These are phyloP conservation scores for Drosophila sordidula DNA, from an alignment of 2,888 invertebrate genomes.

Conservation along the genomic window DNA sequence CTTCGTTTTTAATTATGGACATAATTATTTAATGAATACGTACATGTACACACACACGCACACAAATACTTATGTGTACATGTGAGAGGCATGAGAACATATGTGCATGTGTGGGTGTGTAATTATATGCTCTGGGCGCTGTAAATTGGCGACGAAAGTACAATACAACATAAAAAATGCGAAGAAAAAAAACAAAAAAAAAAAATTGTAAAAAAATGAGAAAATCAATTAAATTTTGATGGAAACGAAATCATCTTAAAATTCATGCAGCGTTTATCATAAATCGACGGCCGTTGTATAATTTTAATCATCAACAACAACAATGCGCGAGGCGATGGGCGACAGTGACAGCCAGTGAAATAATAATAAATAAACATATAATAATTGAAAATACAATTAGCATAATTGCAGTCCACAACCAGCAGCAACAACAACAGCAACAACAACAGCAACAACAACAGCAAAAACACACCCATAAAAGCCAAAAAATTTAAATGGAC, in stretches of 20 bases:
- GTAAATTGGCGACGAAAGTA: conserved; percentile 53
- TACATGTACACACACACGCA: conserved; percentile 19
- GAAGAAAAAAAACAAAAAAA: conserved; percentile 8
- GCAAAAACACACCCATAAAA: conserved; percentile 31
- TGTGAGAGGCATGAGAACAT: conserved; percentile 14
- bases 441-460: conserved; percentile 5
- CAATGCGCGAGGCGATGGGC: conserved; percentile 16
- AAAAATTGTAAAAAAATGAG: conserved; percentile 17
- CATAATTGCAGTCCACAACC: conserved; percentile 65
- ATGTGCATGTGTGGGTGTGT: conserved; percentile 51
- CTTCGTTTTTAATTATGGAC: conserved; percentile 71
- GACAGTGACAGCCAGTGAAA: conserved; percentile 44
- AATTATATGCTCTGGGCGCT: conserved; percentile 62
- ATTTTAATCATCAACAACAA: conserved; percentile 68
- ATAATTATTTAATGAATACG: conserved; percentile 76
- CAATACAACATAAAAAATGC: conserved; percentile 12
- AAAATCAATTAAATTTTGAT: conserved; percentile 77
- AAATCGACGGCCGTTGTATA: conserved; percentile 69
- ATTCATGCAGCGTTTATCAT: conserved; percentile 73
- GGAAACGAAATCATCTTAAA: conserved; percentile 75
- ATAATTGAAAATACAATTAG: conserved; percentile 80
- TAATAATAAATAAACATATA: conserved; percentile 79
- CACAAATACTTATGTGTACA: conserved; percentile 4
- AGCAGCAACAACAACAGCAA: conserved; percentile 13
- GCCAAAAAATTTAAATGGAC: conserved; percentile 65